Base-by-base conservation (phyloP, 1,140 invertebrate genomes). In the Cydia amplana region DNA sequence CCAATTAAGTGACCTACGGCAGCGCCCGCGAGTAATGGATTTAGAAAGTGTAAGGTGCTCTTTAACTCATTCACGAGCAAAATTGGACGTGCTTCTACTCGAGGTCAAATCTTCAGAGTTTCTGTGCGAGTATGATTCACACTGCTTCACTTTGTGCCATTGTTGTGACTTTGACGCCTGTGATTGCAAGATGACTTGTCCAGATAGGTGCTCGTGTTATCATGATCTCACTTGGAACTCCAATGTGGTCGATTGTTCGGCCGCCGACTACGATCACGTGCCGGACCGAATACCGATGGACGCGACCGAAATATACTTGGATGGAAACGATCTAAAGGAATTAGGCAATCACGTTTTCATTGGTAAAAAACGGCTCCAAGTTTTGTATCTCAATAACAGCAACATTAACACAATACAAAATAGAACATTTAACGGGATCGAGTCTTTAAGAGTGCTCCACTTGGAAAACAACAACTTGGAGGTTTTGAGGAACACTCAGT, bases 121-220 rank as follows among this genome's bases (percentile, higher is more conserved):
- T 91, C 93, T 98, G 72, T 98, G 97, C 90, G 95, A 95, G 43
- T 98, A 98, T 93, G 95, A 96, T 85, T 96, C 96, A 20, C 97
- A 98, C 87, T 98, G 97, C 92, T 98, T 97, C 89, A 95, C 97
- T 20, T 93, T 97, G 23, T 98, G 97, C 88, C 97, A 97, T 90
- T 98, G 97, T 91, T 98, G 97, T 91, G 97, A 98, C 81, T 98
- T 97, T 92, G 97, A 97, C 90, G 97, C 97, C 55, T 98, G 97
- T 91, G 97, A 98, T 88, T 98, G 97, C 87, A 96, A 97, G 93
- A 98, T 98, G 97, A 97, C 96, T 55, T 98, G 97, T 91, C 97
- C 97, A 73, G 94, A 94, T 77, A 96, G 96, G 84, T 98, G 97
- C 91, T 96, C 96, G 72, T 98, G 97, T 87, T 98, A 97, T 93